A percentile compares a stretch with the other conserved stretches of the same genome.
These are phyloP conservation scores for Caenorhabditis imperialis DNA, from an alignment of 2,888 invertebrate species.

Conservation along the genomic window DNA sequence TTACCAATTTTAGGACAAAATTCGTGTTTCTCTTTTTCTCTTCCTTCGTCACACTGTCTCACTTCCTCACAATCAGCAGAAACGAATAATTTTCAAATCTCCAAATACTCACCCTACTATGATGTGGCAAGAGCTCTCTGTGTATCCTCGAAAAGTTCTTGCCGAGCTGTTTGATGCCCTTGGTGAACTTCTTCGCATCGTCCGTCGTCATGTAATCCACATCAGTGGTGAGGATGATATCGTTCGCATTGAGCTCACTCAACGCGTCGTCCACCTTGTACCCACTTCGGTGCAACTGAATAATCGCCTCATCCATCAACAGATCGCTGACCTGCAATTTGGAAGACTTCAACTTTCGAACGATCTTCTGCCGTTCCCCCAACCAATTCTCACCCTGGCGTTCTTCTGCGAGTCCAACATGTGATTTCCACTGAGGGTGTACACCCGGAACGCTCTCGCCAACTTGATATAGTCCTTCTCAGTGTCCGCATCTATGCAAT, in stretches of 20 bases:
- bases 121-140: slow-evolving; percentile 94
- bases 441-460: slow-evolving; percentile 66
- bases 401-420: slow-evolving; percentile 69
- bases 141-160: slow-evolving; percentile 98
- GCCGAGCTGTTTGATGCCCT: slow-evolving; percentile 96
- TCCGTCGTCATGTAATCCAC: slow-evolving; percentile 72
- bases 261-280: slow-evolving; percentile 97
- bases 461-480: slow-evolving; percentile 68
- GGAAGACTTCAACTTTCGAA: no score
- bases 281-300: slow-evolving; percentile 88
- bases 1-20: no score
- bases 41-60: no score
- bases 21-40: no score
- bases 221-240: slow-evolving; percentile 66
- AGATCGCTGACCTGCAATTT: slow-evolving; percentile 72
- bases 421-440: slow-evolving; percentile 60
- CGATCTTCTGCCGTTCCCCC: background rate
- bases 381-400: slow-evolving; percentile 63
- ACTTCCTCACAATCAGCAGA: background rate
- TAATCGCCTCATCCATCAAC: slow-evolving; percentile 72
- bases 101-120: slow-evolving; percentile 85
- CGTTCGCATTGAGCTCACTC: slow-evolving; percentile 81
- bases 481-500: slow-evolving; percentile 60
- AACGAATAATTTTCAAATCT: no score
- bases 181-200: slow-evolving; percentile 85